Base-by-base conservation (phyloP, 2,888 invertebrate species). In the Himalopsyche tibetana region DNA sequence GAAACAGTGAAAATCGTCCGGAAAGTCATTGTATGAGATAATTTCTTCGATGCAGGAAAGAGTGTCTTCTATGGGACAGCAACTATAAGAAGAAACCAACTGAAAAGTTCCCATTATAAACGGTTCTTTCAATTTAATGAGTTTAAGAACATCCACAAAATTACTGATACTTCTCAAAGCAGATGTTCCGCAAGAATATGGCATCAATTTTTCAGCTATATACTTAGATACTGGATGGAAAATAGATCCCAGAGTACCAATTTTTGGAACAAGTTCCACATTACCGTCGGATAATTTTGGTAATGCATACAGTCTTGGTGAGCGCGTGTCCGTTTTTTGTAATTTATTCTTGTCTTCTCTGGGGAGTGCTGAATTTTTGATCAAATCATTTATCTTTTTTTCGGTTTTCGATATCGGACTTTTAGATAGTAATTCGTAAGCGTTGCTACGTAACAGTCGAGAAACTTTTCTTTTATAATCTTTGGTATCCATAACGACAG, bases 191-290 rank as follows among this genome's bases (percentile, higher is more conserved):
- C 36, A 38, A 15, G 74, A 74, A 36, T 74, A 36, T 36, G 74
- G 74, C 12, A 11, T 74, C 15, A 74, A 74, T 74, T 74, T 36
- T 11, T 74, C 74, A 74, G 74, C 74, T 38, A 74, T 74, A 15
- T 38, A 74, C 36, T 74, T 74, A 12, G 74, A 15, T 38, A 74
- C 12, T 36, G 12, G 11, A 36, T 74, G 74, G 36, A 36, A 74
- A 36, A 74, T 36, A 5, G 74, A 74, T 74, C 74, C 74, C 15
- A 74, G 74, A 74, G 74, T 74, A 38, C 74, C 74, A 36, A 74
- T 74, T 74, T 74, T 74, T 19, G 74, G 74, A 36, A 74, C 12
- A 74, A 74, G 74, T 36, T 15, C 36, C 15, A 74, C 11, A 38
- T 38, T 19, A 12, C 36, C 4, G 36, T 74, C 4, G 11, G 19